phyloP scores from a whole-genome alignment of 2,113 vertebrate species.

The Chaetops frenatus region DNA sequence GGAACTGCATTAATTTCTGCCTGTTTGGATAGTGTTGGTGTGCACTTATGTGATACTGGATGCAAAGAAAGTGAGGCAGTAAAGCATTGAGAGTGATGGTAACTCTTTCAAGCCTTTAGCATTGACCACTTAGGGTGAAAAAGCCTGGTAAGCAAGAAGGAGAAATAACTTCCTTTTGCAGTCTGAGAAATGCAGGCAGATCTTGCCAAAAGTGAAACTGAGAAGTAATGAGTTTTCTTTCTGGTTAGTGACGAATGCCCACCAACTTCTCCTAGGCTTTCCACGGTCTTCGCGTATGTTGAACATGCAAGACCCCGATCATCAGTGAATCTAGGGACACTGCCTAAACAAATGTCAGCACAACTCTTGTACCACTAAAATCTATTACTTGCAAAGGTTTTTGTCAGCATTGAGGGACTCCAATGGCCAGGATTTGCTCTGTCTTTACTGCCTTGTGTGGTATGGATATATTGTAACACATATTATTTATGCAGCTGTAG shows the following conservation, averaged over 20 bases:
- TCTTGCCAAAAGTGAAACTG: background rate
- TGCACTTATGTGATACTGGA: background rate
- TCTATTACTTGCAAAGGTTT: background rate
- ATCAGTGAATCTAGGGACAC: background rate
- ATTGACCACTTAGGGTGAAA: background rate
- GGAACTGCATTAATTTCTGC: background rate
- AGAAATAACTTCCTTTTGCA: background rate
- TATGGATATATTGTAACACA: background rate
- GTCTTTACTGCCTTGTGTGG: background rate
- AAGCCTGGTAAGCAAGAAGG: background rate
- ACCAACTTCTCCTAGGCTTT: background rate
- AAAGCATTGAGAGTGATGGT: background rate
- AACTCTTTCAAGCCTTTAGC: background rate
- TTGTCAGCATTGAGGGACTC: background rate
- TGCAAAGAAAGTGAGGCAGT: background rate
- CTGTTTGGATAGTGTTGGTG: background rate
- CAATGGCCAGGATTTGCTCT: background rate
- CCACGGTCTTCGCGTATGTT: accelerated
- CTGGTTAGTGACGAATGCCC: background rate
- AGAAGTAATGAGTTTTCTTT: background rate
- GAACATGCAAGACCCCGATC: accelerated
- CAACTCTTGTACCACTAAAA: accelerated
- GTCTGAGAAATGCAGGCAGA: background rate
- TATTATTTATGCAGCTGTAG: background rate
- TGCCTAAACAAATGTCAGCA: background rate